Evolutionary conservation across 2,797 vertebrate species (phyloP).

Genomic region (Steatocranus sp.): DNA sequence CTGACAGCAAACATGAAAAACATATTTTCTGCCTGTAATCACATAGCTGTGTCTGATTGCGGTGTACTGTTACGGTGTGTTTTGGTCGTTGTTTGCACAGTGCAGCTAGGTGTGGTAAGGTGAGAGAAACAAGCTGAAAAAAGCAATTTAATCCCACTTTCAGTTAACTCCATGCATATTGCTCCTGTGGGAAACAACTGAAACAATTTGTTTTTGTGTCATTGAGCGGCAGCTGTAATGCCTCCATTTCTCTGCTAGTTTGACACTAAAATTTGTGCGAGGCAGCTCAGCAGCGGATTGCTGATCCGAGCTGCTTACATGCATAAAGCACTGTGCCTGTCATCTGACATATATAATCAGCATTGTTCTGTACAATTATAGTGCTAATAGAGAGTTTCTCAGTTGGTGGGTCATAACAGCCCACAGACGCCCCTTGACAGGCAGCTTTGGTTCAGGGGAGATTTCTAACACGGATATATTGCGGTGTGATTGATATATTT

Average conservation of each 20-base stretch:
- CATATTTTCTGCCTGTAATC: constrained; percentile 37
- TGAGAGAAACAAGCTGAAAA: constrained; percentile 45
- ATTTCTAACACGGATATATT: background rate
- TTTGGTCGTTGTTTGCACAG: constrained; percentile 11
- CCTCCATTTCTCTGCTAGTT: constrained; percentile 33
- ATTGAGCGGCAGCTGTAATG: constrained; percentile 31
- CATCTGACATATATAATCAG: constrained; percentile 15
- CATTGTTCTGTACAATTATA: constrained; percentile 4
- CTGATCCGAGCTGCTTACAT: constrained; percentile 34
- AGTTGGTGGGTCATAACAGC: background rate
- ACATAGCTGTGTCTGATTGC: constrained; percentile 37
- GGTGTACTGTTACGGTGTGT: background rate
- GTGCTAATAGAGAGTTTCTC: background rate
- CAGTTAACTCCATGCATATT: constrained; percentile 49
- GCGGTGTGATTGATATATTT: background rate
- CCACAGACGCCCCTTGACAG: background rate
- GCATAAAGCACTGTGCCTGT: background rate
- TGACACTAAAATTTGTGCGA: constrained; percentile 26
- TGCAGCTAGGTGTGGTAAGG: constrained; percentile 23
- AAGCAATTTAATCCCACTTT: constrained; percentile 45
- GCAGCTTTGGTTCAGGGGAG: background rate
- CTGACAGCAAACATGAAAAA: constrained; percentile 39
- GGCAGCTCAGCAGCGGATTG: constrained; percentile 1
- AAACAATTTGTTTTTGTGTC: constrained; percentile 54
- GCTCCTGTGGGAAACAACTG: constrained; percentile 39